A percentile compares a stretch with the other conserved stretches of the same genome.
phyloP scores from a whole-genome alignment of 2,797 vertebrate genomes.

The Erpetoichthys calabaricus region DNA sequence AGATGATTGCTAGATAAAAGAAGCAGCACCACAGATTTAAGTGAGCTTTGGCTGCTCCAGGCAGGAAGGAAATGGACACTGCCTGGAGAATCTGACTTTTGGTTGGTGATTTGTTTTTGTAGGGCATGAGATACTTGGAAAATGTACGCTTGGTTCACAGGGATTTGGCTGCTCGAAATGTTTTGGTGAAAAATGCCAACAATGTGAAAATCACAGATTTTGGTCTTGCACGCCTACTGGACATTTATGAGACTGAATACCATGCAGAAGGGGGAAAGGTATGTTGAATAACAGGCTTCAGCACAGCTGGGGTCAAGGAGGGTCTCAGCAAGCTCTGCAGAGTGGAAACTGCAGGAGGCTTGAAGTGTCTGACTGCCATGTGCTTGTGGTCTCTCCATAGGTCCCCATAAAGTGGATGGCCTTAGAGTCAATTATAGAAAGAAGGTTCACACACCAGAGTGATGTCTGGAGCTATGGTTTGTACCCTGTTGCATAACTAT shows the following conservation, averaged over 20 bases:
- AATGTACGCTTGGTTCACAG: slow-evolving; percentile 86
- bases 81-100: no score
- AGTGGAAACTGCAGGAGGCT: background rate
- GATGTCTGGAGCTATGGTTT: slow-evolving; percentile 95
- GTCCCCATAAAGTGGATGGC: slow-evolving; percentile 99
- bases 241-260: slow-evolving; percentile 92
- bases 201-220: slow-evolving; percentile 97
- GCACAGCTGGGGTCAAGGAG: background rate
- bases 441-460: slow-evolving; percentile 92
- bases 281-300: background rate
- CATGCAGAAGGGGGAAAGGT: slow-evolving; percentile 90
- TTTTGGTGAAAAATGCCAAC: slow-evolving; percentile 86
- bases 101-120: slow-evolving; percentile 8
- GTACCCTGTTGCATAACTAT: background rate
- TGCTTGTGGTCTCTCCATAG: slow-evolving; percentile 30
- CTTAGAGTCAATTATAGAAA: slow-evolving; percentile 83
- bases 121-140: slow-evolving; percentile 95
- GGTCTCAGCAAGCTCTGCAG: background rate
- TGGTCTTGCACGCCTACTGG: slow-evolving; percentile 78
- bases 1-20: no score
- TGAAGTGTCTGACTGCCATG: background rate
- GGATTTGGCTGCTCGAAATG: slow-evolving; percentile 85
- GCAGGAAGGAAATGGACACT: no score
- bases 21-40: no score
- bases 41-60: no score